Percentiles rank a stretch among this genome's conserved stretches.
Evolutionary conservation across 2,797 vertebrate species (phyloP).

Genomic region (Anguilla marmorata): DNA sequence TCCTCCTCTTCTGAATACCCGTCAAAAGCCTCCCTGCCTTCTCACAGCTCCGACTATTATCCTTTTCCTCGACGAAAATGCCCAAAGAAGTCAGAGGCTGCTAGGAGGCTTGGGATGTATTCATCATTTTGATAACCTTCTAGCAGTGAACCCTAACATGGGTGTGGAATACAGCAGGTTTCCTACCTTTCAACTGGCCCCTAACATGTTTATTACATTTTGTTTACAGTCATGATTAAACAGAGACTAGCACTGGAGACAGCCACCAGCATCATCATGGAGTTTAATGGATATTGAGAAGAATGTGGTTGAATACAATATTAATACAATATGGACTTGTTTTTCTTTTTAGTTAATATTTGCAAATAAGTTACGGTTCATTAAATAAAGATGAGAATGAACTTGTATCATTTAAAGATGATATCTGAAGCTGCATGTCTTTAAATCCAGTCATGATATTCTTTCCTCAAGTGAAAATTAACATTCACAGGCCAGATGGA

Average conservation of each 20-base stretch:
- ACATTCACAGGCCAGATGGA: background rate
- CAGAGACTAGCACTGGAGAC: conserved; percentile 2
- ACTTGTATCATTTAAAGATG: background rate
- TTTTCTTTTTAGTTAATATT: background rate
- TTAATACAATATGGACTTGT: background rate
- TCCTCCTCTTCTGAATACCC: conserved; percentile 38
- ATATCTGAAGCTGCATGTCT: background rate
- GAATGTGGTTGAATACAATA: background rate
- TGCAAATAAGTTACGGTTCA: background rate
- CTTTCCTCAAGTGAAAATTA: background rate
- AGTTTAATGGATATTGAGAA: background rate
- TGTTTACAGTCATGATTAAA: background rate
- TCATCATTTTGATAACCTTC: conserved; percentile 66
- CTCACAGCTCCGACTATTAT: conserved; percentile 64
- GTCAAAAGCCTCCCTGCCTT: conserved; percentile 38
- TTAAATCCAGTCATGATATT: background rate
- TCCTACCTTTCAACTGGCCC: background rate
- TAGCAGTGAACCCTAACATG: background rate
- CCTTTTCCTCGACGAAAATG: conserved; percentile 81
- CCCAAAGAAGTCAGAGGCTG: conserved; percentile 80
- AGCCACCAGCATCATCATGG: background rate
- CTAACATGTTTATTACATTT: background rate
- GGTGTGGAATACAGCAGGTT: background rate
- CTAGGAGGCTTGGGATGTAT: conserved; percentile 81
- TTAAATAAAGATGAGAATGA: background rate